phyloP scores from a whole-genome alignment of 37 sponge, comb jelly and placozoan genomes.

The Beroe forskalii region DNA sequence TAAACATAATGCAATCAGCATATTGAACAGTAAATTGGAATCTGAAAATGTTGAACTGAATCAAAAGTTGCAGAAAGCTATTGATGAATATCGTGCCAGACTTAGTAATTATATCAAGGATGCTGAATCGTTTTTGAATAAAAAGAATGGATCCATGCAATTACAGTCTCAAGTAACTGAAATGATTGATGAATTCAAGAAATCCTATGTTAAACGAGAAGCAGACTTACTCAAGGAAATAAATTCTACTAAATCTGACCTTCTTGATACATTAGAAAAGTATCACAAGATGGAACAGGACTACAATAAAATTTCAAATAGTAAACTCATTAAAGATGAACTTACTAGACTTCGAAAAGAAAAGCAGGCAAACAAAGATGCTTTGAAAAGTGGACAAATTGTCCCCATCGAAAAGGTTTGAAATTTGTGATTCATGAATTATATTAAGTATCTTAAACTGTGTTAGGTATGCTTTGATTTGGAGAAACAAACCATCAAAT shows the following conservation, averaged over 20 bases:
- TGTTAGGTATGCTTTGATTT: no score
- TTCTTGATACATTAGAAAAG: slow-evolving; percentile 33
- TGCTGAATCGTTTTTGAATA: slow-evolving; percentile 9
- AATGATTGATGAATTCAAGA: slow-evolving; percentile 47
- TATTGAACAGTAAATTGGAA: slow-evolving; percentile 32
- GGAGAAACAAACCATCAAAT: no score
- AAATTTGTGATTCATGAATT: no score
- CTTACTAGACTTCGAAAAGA: slow-evolving; percentile 2
- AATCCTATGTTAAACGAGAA: slow-evolving; percentile 7
- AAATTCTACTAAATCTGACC: background rate
- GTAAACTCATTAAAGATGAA: background rate
- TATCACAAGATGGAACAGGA: slow-evolving; percentile 21
- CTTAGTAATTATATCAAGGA: slow-evolving; percentile 19
- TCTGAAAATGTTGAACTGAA: slow-evolving; percentile 8
- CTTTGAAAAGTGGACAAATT: background rate
- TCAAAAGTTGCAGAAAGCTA: background rate
- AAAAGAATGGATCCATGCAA: background rate
- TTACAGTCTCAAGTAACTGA: background rate
- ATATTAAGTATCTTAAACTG: no score
- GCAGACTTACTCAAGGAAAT: slow-evolving; percentile 55
- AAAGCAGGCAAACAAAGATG: background rate
- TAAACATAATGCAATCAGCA: background rate
- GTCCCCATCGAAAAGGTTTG: slow-evolving; percentile 37
- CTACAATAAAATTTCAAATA: background rate
- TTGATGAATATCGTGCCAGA: slow-evolving; percentile 38